Conservation (phyloP, 2,797 vertebrate genomes). For the Anomalospiza imberbis region DNA sequence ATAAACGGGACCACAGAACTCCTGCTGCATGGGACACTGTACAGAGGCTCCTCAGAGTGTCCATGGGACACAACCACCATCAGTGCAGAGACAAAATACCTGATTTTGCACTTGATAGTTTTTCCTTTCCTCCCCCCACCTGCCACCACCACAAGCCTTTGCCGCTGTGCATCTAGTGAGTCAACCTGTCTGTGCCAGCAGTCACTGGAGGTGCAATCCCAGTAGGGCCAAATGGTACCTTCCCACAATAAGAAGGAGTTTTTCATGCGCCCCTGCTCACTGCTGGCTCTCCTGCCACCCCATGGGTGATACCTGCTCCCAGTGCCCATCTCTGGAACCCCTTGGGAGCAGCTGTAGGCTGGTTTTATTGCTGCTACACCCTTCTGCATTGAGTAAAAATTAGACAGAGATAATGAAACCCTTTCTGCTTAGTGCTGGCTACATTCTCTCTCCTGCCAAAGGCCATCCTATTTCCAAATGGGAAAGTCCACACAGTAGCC, state of each 20-base stretch:
- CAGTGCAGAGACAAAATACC: constrained; percentile 76
- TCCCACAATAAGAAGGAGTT: neutral
- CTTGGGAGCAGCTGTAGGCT: neutral
- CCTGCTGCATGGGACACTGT: constrained; percentile 53
- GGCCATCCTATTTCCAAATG: neutral
- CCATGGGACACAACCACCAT: constrained; percentile 80
- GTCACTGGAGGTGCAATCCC: neutral
- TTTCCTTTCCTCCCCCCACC: neutral
- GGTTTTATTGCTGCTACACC: neutral
- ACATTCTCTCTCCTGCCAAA: neutral
- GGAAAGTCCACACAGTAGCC: fast-evolving
- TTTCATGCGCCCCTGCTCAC: fast-evolving
- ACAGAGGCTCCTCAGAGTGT: constrained; percentile 70
- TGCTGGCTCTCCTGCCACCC: neutral
- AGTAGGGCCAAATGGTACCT: neutral
- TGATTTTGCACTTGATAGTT: constrained; percentile 65
- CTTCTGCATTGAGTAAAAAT: neutral
- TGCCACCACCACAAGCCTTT: neutral
- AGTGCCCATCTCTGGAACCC: neutral
- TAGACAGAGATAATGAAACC: neutral
- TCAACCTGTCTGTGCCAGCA: fast-evolving
- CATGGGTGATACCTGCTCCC: neutral
- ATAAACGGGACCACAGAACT: constrained; percentile 55
- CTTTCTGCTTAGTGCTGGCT: neutral
- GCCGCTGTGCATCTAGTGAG: fast-evolving